A percentile compares a stretch with the other conserved stretches of the same genome.
These are phyloP conservation scores for Neosilurus mollespiculum DNA, from an alignment of 2,797 vertebrate species.

Conservation along the genomic window DNA sequence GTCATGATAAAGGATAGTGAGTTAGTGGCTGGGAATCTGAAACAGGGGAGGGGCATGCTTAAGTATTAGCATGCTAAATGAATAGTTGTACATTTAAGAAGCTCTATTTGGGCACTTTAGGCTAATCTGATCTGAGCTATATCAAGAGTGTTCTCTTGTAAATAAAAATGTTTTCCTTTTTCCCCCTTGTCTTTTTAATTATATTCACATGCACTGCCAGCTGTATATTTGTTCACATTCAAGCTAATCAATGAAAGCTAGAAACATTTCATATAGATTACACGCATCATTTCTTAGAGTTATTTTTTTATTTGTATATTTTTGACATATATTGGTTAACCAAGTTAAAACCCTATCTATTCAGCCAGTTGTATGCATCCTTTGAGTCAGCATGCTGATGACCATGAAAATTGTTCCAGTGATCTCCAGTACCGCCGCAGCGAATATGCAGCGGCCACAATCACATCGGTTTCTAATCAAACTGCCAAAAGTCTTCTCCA, in stretches of 20 bases:
- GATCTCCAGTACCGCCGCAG: conserved; percentile 47
- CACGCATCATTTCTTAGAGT: background rate
- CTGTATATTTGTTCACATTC: background rate
- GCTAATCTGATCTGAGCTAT: background rate
- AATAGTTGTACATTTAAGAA: background rate
- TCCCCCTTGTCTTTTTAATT: background rate
- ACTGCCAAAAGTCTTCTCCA: conserved; percentile 56
- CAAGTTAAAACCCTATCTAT: conserved; percentile 17
- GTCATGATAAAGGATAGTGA: background rate
- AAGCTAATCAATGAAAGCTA: background rate
- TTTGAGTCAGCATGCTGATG: background rate
- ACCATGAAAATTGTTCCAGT: conserved; percentile 8
- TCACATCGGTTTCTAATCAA: conserved; percentile 63
- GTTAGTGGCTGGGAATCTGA: background rate
- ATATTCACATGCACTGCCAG: background rate
- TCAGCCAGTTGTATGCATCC: conserved; percentile 10
- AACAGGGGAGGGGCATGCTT: background rate
- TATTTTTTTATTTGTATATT: background rate
- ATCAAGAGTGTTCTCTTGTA: conserved; percentile 9
- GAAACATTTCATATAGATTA: background rate
- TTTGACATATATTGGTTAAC: background rate
- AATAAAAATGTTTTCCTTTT: background rate
- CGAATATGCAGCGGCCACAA: conserved; percentile 38
- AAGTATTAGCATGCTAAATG: background rate
- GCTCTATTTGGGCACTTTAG: background rate